These are phyloP conservation scores for Tetheella fluctuosa DNA, from an alignment of 2,888 invertebrate species.

Conservation along the genomic window DNA sequence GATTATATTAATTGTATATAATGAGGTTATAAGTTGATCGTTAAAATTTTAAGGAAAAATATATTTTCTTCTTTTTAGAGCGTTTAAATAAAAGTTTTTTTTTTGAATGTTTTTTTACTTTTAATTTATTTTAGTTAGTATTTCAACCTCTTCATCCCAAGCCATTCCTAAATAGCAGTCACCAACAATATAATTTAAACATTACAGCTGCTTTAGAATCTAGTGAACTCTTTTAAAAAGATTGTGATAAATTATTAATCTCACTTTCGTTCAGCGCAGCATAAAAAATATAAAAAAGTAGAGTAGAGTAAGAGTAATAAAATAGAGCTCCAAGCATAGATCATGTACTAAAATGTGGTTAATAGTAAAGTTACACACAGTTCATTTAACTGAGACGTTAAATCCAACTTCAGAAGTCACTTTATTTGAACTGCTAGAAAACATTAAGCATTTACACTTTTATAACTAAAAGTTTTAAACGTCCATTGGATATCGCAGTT, in stretches of 20 bases:
- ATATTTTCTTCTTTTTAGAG: too few relatives aligned
- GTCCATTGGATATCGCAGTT: constrained; percentile 4
- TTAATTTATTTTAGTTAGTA: too few relatives aligned
- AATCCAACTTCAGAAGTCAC: constrained; percentile 31
- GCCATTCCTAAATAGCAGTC: too few relatives aligned
- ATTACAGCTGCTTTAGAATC: too few relatives aligned
- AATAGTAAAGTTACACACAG: constrained; percentile 25
- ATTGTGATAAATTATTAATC: constrained; percentile 6
- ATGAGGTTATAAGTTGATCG: too few relatives aligned
- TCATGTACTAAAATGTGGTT: constrained; percentile 11
- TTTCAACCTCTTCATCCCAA: too few relatives aligned
- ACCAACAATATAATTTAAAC: too few relatives aligned
- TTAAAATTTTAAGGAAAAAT: too few relatives aligned
- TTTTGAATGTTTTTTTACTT: too few relatives aligned
- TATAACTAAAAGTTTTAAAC: constrained; percentile 26
- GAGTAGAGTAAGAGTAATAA: not conserved
- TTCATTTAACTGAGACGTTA: constrained; percentile 31
- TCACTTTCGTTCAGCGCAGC: not conserved
- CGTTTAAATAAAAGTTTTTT: too few relatives aligned
- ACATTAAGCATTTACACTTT: constrained; percentile 31
- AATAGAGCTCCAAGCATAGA: not conserved
- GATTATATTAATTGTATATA: too few relatives aligned
- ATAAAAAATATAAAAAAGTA: too few relatives aligned
- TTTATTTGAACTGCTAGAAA: constrained; percentile 29
- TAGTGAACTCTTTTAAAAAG: not conserved